A percentile compares a stretch with the other conserved stretches of the same genome.
Conservation (phyloP, 2,888 invertebrate genomes). For the Mimas tiliae region DNA sequence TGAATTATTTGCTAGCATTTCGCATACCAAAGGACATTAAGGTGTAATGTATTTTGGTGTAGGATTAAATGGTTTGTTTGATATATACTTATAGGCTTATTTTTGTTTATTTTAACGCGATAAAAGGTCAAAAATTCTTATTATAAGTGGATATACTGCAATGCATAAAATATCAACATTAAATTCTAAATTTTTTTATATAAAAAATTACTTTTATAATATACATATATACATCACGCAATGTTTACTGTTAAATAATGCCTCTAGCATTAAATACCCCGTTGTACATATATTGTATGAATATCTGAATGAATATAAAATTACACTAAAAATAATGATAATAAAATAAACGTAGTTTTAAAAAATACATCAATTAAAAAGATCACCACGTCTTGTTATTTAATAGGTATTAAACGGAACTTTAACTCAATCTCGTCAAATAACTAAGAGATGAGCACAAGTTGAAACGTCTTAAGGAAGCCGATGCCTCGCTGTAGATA, state of each 20-base stretch:
- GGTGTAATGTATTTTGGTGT: conserved; percentile 37
- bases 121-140: background rate
- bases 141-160: no score
- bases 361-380: background rate
- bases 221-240: no score
- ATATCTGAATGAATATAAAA: no score
- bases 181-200: no score
- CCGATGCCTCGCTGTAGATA: conserved; percentile 52
- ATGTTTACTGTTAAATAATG: no score
- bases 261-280: no score
- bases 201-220: no score
- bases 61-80: background rate
- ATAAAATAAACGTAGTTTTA: background rate
- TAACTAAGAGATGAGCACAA: conserved; percentile 41
- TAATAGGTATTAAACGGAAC: conserved; percentile 24
- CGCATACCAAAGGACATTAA: conserved; percentile 29
- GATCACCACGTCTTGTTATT: background rate
- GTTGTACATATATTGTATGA: no score
- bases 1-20: conserved; percentile 64
- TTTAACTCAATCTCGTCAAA: conserved; percentile 40
- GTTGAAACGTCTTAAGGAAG: conserved; percentile 50
- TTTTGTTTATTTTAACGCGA: no score
- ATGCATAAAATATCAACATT: no score
- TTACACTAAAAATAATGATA: no score
- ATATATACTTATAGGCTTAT: background rate